Evolutionary conservation across 2,797 vertebrate genomes (phyloP), one percentile per base, ranked within the genome.

Genomic region (Chiroxiphia lanceolata): DNA sequence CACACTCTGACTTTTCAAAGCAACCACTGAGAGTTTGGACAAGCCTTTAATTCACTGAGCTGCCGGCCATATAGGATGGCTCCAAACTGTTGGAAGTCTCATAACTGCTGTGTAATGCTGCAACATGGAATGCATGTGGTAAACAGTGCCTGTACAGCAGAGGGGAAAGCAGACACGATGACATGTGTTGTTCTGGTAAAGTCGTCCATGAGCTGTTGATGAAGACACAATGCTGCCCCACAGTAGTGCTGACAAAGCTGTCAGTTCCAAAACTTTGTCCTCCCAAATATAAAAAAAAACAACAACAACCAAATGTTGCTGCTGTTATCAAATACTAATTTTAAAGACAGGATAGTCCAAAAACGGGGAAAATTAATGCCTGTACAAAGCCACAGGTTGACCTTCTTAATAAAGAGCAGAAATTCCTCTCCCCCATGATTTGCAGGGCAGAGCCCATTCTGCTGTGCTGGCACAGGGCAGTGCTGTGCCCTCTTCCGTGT

Each of bases 401-500:
- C 7, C 20, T 75, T 45, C 63, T 50, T 61, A 72, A 67, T 29
- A 23, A 83, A 29, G 1, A 59, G 26, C 9, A 5, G 34, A 22
- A 85, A 38, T 4, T 50, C 40, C 38, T 25, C n/a, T 50, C 21
- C 13, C 22, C 9, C 27, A 14, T 18, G 31, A 19, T 54, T 33
- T 50, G 53, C 59, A 81, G 3, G 0, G 1, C 47, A 44, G 65
- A 88, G 45, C 9, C 56, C 50, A 38, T 4, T 10, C 0, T 1
- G 75, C 27, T 3, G 1, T 27, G 45, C 40, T 68, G 68, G 65
- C 47, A 21, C 33, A 38, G 69, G 42, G 9, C 36, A 53, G 36
- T 3, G 3, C 53, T n/a, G 42, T 14, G 22, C 6, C 53, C 3
- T 0, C 42, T 71, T 69, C 67, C 2, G 0, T 5, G 59, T 15